phyloP scores from a whole-genome alignment of 2,797 vertebrate genomes.

The Mormyrus hasselquistii region DNA sequence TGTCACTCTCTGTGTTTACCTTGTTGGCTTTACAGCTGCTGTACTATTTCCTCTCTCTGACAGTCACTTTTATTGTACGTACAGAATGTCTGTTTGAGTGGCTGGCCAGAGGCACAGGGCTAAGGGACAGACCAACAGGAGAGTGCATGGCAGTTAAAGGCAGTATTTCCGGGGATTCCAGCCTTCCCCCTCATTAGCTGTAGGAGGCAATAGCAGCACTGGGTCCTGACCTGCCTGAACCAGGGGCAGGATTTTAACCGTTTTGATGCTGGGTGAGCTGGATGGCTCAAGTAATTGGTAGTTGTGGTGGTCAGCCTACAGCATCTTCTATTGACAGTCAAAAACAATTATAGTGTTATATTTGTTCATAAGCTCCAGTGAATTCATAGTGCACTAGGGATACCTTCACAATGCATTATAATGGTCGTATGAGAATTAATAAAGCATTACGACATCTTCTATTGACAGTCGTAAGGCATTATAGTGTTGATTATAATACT shows the following conservation, averaged over 20 bases:
- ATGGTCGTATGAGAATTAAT: neutral
- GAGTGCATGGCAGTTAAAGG: slow-evolving; percentile 17
- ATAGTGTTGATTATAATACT: neutral
- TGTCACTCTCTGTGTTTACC: neutral
- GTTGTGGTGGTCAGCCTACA: neutral
- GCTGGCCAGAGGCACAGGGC: slow-evolving; percentile 46
- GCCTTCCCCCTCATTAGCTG: neutral
- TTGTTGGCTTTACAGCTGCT: no score
- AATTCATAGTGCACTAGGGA: neutral
- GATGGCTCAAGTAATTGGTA: neutral
- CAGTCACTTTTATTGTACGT: slow-evolving; percentile 43
- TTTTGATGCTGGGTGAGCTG: neutral
- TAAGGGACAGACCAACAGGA: slow-evolving; percentile 44
- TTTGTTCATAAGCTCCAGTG: neutral
- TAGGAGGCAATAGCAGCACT: neutral
- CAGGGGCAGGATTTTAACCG: neutral
- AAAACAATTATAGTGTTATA: neutral
- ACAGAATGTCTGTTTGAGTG: slow-evolving; percentile 49
- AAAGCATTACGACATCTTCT: neutral
- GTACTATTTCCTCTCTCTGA: neutral
- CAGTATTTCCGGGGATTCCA: slow-evolving; percentile 19
- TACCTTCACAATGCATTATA: neutral
- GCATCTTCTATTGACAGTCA: neutral
- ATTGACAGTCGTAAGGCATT: neutral
- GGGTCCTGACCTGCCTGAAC: neutral